Percentiles rank a stretch among this genome's conserved stretches.
Evolutionary conservation across 2,888 invertebrate genomes (phyloP).

Genomic region (Uloborus plumipes): DNA sequence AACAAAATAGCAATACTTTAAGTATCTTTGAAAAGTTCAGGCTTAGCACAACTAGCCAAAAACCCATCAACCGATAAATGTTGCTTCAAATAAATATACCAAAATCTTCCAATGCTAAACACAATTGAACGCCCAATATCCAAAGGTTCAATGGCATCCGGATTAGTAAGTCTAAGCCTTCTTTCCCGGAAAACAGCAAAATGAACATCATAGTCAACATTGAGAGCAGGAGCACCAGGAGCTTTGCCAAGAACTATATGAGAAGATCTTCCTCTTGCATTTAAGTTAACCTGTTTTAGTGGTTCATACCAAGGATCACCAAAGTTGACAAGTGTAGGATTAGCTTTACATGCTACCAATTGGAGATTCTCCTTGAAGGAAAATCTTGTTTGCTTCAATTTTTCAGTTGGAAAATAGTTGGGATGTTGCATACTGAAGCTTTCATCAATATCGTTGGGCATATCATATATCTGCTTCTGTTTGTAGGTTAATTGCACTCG

Average conservation of each 20-base stretch:
- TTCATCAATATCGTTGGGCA: conserved; percentile 19
- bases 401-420: background rate
- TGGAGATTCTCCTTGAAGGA: background rate
- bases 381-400: background rate
- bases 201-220: conserved; percentile 35
- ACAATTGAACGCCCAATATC: conserved; percentile 25
- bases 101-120: conserved; percentile 35
- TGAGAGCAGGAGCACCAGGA: background rate
- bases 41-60: conserved; percentile 24
- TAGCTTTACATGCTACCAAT: conserved; percentile 25
- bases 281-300: background rate
- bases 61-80: conserved; percentile 23
- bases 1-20: too few relatives aligned
- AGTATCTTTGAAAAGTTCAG: too few relatives aligned
- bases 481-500: conserved; percentile 23
- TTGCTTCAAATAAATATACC: conserved; percentile 41
- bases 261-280: conserved; percentile 28
- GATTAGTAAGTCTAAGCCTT: background rate
- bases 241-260: conserved; percentile 46
- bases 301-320: conserved; percentile 6
- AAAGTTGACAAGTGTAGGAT: conserved; percentile 20
- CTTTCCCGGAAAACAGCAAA: conserved; percentile 36
- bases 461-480: conserved; percentile 39
- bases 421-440: background rate
- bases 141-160: background rate